These are phyloP conservation scores for Globodera rostochiensis DNA, from an alignment of 1,140 invertebrate species.

Conservation along the genomic window DNA sequence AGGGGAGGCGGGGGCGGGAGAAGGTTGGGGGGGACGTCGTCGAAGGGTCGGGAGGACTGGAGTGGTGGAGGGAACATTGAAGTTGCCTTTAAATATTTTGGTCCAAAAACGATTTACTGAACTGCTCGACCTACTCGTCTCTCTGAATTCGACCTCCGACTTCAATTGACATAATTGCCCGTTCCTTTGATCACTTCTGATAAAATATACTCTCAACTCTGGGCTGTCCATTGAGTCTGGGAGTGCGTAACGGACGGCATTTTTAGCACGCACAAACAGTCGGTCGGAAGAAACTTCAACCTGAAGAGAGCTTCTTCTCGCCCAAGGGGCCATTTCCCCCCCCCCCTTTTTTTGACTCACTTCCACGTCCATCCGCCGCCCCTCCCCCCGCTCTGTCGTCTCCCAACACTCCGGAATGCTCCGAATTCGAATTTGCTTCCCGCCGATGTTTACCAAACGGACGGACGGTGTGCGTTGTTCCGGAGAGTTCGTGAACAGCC, in stretches of 20 bases:
- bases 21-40: background rate
- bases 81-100: constrained; percentile 9
- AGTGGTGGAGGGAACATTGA: constrained; percentile 8
- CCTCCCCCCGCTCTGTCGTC: background rate
- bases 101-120: background rate
- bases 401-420: background rate
- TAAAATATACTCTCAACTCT: constrained; percentile 20
- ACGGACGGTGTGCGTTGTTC: constrained; percentile 8
- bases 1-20: background rate
- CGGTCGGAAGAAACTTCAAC: background rate
- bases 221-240: background rate
- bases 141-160: constrained; percentile 16
- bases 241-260: constrained; percentile 4
- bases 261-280: constrained; percentile 20
- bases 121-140: constrained; percentile 1
- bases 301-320: background rate
- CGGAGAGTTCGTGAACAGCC: constrained; percentile 11
- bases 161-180: constrained; percentile 12
- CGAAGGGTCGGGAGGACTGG: background rate
- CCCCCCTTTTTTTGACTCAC: background rate
- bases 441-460: constrained; percentile 3
- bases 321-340: too few species aligned
- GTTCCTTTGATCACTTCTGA: constrained; percentile 4
- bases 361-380: background rate
- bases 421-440: background rate